Evolutionary conservation across 1,140 invertebrate genomes (phyloP), one percentile per base, ranked within the genome.

Genomic region (Scaptodrosophila lebanonensis): DNA sequence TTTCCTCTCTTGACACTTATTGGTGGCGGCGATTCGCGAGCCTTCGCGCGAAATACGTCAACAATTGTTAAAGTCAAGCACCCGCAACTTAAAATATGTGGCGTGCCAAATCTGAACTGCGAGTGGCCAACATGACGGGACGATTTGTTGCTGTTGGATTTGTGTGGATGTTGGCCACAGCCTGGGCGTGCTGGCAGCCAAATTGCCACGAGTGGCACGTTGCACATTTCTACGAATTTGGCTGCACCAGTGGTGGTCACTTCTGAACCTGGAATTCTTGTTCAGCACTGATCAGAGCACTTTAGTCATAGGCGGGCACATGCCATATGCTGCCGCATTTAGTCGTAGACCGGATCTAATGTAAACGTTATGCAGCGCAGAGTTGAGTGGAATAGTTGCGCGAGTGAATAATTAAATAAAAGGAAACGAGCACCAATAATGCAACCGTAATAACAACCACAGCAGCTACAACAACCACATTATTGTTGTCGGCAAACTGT

Each of bases 321-420:
- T 25, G 22, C 3, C 3, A 40, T 8, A 40, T 15, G 8, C 18
- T 22, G 38, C 18, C 20, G 7, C 20, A 44, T 44, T 47, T 42
- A 4, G 22, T 25, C 22, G 18, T 48, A 35, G 43, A 56, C 39
- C 68, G 68, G 56, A 73, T 68, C 65, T 68, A 66, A 57, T 57
- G 52, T 36, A 30, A 45, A 53, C 12, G 8, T 11, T 8, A 35
- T 20, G 16, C 9, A 49, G 43, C 36, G 50, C 50, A 58, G 56
- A 47, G 32, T 20, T 48, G 40, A 42, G 47, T 48, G 57, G 42
- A 47, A 42, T 29, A 25, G 27, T 42, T 42, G 49, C 20, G 38
- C 27, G 57, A 29, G 50, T 72, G 59, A 36, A 79, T 68, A 77
- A 79, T 79, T 73, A 82, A 73, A 66, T 51, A 66, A 73, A 73